Base-by-base conservation (phyloP, 1,140 invertebrate genomes). In the Trichonephila inaurata region DNA sequence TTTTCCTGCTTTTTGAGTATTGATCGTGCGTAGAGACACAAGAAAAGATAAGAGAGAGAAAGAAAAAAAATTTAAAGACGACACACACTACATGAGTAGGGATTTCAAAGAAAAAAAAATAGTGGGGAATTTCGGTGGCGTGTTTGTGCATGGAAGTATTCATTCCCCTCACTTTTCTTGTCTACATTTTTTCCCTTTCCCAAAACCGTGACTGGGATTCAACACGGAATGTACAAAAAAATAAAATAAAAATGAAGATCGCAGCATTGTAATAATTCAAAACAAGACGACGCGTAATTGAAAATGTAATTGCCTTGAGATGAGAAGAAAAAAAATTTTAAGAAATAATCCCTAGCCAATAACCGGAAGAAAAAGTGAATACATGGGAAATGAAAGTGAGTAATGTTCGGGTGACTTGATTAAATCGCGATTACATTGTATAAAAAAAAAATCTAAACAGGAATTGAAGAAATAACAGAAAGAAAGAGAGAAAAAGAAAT, bases 1-100 rank as follows among this genome's bases (percentile, higher is more conserved):
- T 91, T 51, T 62, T 82, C 60, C 18, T 28, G 7, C 51, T 81
- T 81, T 81, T 58, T 24, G 51, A 28, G 24, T 91, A 82, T 91
- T 82, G 69, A 91, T 91, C 69, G 28, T 18, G 58, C 7, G 33
- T 19, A 85, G 82, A 85, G 14, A 60, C 10, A 61, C 4, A 81
- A 81, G 18, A 7, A 33, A 62, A 61, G 72, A 18, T 21, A 64
- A 64, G 62, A 64, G 21, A 64, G n/a, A 77, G 72, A 72, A 33
- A 33, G 33, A 16, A 40, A 77, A 69, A 69, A 77, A 77, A 19
- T 28, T 77, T 40, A 77, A 77, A 18, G 33, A 28, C 21, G 24
- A n/a, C n/a, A 24, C 24, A n/a, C n/a, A 24, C 24, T 33, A 28
- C 18, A 16, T 18, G 28, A 77, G 72, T 18, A 28, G 18, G 69